phyloP scores from a whole-genome alignment of 2,888 invertebrate genomes.

The Nephrotoma appendiculata region DNA sequence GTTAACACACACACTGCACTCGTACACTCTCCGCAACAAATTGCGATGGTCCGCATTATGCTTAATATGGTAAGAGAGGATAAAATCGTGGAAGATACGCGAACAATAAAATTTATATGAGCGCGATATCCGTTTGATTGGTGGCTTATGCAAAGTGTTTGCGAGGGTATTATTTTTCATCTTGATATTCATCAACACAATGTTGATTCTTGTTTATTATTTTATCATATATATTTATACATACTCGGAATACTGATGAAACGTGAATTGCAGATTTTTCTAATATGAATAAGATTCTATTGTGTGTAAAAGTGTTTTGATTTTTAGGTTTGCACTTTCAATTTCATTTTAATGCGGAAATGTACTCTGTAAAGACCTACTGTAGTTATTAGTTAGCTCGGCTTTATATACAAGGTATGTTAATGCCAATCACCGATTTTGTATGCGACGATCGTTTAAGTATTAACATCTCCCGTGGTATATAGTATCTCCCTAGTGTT shows the following conservation, averaged over 20 bases:
- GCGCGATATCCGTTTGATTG: not conserved
- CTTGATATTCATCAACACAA: not conserved
- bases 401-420: too few relatives aligned
- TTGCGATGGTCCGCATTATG: not conserved
- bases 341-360: not conserved
- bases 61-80: not conserved
- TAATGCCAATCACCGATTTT: too few relatives aligned
- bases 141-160: not conserved
- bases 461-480: too few relatives aligned
- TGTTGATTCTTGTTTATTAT: not conserved
- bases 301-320: not conserved
- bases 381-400: too few relatives aligned
- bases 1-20: not conserved
- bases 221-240: not conserved
- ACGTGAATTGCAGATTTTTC: not conserved
- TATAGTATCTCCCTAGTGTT: too few relatives aligned
- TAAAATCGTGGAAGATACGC: not conserved
- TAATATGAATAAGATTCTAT: not conserved
- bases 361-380: too few relatives aligned
- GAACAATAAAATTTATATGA: not conserved
- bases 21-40: not conserved
- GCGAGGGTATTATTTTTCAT: not conserved
- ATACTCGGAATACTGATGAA: not conserved
- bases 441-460: too few relatives aligned
- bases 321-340: not conserved